phyloP scores from a whole-genome alignment of 2,797 vertebrate species.

The Crenuchus spilurus region DNA sequence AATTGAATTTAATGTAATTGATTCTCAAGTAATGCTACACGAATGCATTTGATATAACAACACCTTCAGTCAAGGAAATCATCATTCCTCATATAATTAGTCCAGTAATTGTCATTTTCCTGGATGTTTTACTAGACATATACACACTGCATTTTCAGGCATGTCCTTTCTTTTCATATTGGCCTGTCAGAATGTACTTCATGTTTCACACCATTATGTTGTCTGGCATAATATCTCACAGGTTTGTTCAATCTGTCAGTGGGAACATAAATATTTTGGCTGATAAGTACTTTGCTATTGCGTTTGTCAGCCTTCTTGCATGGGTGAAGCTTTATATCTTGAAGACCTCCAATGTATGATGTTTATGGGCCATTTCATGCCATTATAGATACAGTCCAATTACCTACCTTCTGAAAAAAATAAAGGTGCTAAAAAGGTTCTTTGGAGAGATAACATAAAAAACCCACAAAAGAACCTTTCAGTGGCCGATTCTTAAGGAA shows the following conservation, averaged over 20 bases:
- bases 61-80: no score
- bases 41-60: no score
- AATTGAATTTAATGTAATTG: no score
- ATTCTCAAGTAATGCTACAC: no score
- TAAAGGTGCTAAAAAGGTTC: neutral
- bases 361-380: neutral
- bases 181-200: slow-evolving; percentile 10
- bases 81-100: no score
- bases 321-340: neutral
- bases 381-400: neutral
- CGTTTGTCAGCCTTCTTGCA: neutral
- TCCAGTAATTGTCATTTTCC: neutral
- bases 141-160: neutral
- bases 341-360: neutral
- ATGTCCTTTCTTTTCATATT: neutral
- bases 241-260: neutral
- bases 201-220: neutral
- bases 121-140: neutral
- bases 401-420: neutral
- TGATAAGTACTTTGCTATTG: neutral
- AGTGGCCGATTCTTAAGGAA: no score
- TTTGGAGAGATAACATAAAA: neutral
- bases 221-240: slow-evolving; percentile 1
- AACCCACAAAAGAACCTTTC: neutral
- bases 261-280: neutral